Conservation (phyloP, 2,797 vertebrate genomes). For the Acanthiza pusilla region DNA sequence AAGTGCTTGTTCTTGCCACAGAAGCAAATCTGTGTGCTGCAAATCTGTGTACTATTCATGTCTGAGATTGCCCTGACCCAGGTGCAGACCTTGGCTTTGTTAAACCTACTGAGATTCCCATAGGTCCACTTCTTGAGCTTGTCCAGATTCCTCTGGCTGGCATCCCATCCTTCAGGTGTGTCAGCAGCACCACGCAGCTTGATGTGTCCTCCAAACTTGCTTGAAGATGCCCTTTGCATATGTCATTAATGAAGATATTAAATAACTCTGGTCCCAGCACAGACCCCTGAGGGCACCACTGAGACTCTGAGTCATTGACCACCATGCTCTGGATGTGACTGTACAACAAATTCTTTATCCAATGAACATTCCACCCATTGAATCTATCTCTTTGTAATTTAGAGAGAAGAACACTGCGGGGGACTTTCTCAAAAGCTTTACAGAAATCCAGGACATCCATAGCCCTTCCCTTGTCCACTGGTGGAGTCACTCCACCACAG, state of each 20-base stretch:
- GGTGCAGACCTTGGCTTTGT: not conserved
- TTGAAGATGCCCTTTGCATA: not conserved
- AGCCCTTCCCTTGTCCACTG: not conserved
- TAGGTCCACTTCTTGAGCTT: not conserved
- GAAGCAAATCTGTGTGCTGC: not conserved
- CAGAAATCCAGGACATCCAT: not conserved
- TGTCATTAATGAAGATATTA: not conserved
- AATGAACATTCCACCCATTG: not conserved
- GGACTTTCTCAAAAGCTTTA: not conserved
- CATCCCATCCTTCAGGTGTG: not conserved
- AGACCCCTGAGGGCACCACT: not conserved
- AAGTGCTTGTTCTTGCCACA: not conserved
- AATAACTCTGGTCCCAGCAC: not conserved
- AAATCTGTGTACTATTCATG: no score
- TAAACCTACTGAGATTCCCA: not conserved
- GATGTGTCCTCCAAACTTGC: not conserved
- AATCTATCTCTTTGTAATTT: not conserved
- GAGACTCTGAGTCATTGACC: no score
- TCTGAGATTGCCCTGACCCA: not conserved
- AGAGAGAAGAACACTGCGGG: not conserved
- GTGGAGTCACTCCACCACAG: accelerated
- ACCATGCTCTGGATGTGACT: no score
- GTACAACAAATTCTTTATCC: not conserved
- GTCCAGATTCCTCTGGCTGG: not conserved
- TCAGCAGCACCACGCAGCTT: not conserved